Evolutionary conservation across 1,140 invertebrate genomes (phyloP), one percentile per base, ranked within the genome.

Genomic region (Papilio machaon): DNA sequence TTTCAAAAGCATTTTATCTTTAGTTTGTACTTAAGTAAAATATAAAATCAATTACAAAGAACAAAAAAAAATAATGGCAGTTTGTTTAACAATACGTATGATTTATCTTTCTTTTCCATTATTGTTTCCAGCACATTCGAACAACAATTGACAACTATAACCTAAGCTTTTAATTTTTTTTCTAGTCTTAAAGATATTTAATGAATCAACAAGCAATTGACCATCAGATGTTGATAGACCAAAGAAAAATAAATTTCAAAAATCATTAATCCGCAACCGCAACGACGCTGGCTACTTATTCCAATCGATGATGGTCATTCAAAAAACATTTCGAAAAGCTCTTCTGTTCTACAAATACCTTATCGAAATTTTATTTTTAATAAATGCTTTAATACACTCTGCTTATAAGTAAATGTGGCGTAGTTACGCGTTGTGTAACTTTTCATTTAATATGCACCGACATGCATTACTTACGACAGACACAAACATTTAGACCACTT

Each of bases 351-450:
- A 38, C 30, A 30, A 67, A 67, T 30, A 23, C 64, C 35, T 70
- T 13, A 11, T 64, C 60, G 10, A 64, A 13, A 10, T 64, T 8
- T 67, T 30, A 8, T 6, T 35, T 70, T 38, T 35, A 70, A 9
- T 35, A 5, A 13, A 23, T 38, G 23, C 15, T 70, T 64, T 67
- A 67, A 15, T 70, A 4, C 64, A 38, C 13, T 70, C 11, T 70
- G 30, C 64, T 70, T 70, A 64, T 64, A 64, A 64, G 58, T 64
- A 67, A 70, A 70, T 35, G 64, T 70, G 64, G 64, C 30, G 64
- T 70, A 15, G 30, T 70, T 70, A 35, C 64, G 11, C 13, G 64
- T 70, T 70, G 64, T 70, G 64, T 70, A 70, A 70, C 64, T 67
- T 6, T 67, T 35, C 64, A 70, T 70, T 70, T 19, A 60, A 60